These are phyloP conservation scores for Strigamia crassipes DNA, from an alignment of 2,888 invertebrate genomes.

Conservation along the genomic window DNA sequence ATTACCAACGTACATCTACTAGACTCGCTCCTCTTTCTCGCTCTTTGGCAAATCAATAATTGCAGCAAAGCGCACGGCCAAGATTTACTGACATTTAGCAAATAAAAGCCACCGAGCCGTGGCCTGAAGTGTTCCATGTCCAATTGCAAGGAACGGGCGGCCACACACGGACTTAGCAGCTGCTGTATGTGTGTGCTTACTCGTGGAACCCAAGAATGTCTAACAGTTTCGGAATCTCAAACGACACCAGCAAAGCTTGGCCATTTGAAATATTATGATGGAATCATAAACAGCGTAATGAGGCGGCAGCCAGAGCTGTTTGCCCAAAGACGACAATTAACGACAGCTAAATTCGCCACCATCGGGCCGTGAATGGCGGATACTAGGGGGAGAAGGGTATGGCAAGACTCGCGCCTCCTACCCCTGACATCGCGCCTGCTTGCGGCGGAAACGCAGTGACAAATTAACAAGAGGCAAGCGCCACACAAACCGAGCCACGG, in stretches of 20 bases:
- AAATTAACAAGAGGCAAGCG: conserved; percentile 44
- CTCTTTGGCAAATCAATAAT: conserved; percentile 21
- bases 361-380: conserved; percentile 44
- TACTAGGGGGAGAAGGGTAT: conserved; percentile 17
- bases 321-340: conserved; percentile 47
- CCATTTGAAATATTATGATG: conserved; percentile 48
- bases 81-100: conserved; percentile 21
- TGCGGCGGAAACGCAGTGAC: conserved; percentile 45
- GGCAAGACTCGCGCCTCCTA: conserved; percentile 11
- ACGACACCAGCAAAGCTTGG: conserved; percentile 28
- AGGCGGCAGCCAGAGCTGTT: conserved; percentile 46
- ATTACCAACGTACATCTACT: conserved; percentile 6
- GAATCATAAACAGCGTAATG: conserved; percentile 48
- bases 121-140: conserved; percentile 21
- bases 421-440: conserved; percentile 21
- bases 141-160: conserved; percentile 21
- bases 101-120: conserved; percentile 21
- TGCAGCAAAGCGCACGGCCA: conserved; percentile 21
- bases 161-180: conserved; percentile 21
- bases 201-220: conserved; percentile 21
- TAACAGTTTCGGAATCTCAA: conserved; percentile 44
- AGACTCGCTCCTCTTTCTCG: conserved; percentile 8
- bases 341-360: conserved; percentile 46
- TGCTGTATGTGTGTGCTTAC: conserved; percentile 21
- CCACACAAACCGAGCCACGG: conserved; percentile 19